These are phyloP conservation scores for Metalampra italica DNA, from an alignment of 2,888 invertebrate species.

Conservation along the genomic window DNA sequence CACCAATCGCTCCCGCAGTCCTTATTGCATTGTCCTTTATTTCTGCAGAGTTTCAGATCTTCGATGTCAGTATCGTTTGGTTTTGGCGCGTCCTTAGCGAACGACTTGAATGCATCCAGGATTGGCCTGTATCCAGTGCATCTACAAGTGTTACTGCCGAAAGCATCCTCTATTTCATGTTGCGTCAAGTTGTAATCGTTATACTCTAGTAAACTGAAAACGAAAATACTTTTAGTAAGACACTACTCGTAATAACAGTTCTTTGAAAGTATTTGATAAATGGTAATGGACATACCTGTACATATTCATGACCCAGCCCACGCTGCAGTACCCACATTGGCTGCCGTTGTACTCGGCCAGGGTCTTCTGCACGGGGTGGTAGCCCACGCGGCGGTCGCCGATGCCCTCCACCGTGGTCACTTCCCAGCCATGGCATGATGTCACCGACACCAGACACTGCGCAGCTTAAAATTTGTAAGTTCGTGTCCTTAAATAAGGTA, in stretches of 20 bases:
- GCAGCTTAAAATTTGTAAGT: neutral
- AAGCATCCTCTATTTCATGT: conserved; percentile 75
- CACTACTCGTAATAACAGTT: too few species aligned
- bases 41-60: conserved; percentile 12
- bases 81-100: conserved; percentile 36
- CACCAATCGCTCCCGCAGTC: conserved; percentile 1
- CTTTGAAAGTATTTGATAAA: too few species aligned
- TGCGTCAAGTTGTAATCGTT: conserved; percentile 66
- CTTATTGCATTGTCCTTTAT: conserved; percentile 7
- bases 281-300: conserved; percentile 45
- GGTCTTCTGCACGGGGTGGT: conserved; percentile 80
- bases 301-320: conserved; percentile 58
- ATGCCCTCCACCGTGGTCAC: conserved; percentile 85
- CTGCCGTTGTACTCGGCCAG: conserved; percentile 80
- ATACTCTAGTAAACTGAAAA: conserved; percentile 55
- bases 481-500: too few species aligned
- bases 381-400: conserved; percentile 80
- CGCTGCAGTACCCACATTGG: conserved; percentile 83
- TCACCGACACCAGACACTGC: conserved; percentile 74
- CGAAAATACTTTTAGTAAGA: neutral
- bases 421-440: conserved; percentile 79
- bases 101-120: conserved; percentile 78
- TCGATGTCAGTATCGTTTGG: conserved; percentile 15
- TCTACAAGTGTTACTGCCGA: conserved; percentile 79
- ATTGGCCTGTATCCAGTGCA: conserved; percentile 81